phyloP scores from a whole-genome alignment of 2,888 invertebrate species.

The Sinohyriopsis cumingii region DNA sequence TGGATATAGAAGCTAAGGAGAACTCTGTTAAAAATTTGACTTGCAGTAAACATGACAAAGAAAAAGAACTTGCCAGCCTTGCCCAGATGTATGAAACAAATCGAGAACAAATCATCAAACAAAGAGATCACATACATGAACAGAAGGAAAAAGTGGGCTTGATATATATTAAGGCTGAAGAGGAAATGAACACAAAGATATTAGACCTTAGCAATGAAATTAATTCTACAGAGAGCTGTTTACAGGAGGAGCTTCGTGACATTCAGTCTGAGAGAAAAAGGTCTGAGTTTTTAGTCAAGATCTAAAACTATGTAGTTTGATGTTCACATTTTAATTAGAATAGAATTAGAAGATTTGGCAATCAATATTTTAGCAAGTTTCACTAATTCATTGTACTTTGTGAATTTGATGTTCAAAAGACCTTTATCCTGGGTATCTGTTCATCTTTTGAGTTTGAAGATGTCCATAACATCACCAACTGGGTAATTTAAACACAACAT shows the following conservation, averaged over 20 bases:
- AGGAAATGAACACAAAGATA: slow-evolving; percentile 33
- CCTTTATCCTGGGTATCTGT: too few relatives aligned
- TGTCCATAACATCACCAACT: too few relatives aligned
- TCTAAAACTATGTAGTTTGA: too few relatives aligned
- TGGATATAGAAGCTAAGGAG: slow-evolving; percentile 31
- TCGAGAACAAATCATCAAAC: slow-evolving; percentile 13
- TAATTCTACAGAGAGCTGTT: slow-evolving; percentile 39
- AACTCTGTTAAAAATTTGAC: slow-evolving; percentile 22
- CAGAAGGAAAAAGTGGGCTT: slow-evolving; percentile 24
- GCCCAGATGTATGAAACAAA: slow-evolving; percentile 22
- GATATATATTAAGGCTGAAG: slow-evolving; percentile 25
- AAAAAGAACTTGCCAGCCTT: slow-evolving; percentile 19
- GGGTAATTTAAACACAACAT: too few relatives aligned
- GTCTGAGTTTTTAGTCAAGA: slow-evolving; percentile 20
- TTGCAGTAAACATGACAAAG: slow-evolving; percentile 24
- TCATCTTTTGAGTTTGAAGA: too few relatives aligned
- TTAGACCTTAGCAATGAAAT: slow-evolving; percentile 49
- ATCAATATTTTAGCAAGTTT: too few relatives aligned
- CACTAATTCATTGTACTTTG: too few relatives aligned
- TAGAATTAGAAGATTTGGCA: too few relatives aligned
- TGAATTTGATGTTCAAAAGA: too few relatives aligned
- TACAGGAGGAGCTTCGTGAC: slow-evolving; percentile 39
- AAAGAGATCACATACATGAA: slow-evolving; percentile 25
- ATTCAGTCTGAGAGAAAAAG: slow-evolving; percentile 54
- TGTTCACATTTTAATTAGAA: too few relatives aligned